These are phyloP conservation scores for Terrapene triunguis DNA, from an alignment of 2,113 vertebrate genomes.

Conservation along the genomic window DNA sequence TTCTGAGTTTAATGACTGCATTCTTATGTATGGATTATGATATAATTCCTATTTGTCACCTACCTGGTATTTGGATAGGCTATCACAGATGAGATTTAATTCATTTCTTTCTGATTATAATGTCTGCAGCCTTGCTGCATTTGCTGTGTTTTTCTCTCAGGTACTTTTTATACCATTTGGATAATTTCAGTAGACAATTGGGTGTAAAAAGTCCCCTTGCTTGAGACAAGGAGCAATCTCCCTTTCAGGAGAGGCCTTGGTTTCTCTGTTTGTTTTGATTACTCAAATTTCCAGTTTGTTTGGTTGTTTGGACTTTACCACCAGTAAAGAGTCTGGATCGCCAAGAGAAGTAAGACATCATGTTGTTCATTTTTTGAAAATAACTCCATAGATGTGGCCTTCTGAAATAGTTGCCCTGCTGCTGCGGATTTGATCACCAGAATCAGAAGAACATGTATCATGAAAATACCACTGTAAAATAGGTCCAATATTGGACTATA, in stretches of 20 bases:
- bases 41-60: neutral
- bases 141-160: neutral
- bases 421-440: conserved; percentile 4
- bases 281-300: neutral
- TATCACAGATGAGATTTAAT: neutral
- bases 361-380: neutral
- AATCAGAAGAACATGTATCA: neutral
- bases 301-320: neutral
- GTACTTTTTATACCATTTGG: neutral
- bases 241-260: neutral
- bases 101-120: neutral
- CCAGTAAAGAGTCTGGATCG: neutral
- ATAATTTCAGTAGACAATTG: neutral
- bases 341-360: neutral
- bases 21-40: neutral
- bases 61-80: neutral
- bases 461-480: neutral
- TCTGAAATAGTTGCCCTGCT: neutral
- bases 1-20: neutral
- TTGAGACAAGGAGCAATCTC: neutral
- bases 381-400: neutral
- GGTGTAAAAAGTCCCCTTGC: neutral
- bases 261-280: neutral
- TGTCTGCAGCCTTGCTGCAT: neutral
- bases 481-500: conserved; percentile 2